Evolutionary conservation across 2,113 vertebrate genomes (phyloP).

Genomic region (Oreochromis spilurus): DNA sequence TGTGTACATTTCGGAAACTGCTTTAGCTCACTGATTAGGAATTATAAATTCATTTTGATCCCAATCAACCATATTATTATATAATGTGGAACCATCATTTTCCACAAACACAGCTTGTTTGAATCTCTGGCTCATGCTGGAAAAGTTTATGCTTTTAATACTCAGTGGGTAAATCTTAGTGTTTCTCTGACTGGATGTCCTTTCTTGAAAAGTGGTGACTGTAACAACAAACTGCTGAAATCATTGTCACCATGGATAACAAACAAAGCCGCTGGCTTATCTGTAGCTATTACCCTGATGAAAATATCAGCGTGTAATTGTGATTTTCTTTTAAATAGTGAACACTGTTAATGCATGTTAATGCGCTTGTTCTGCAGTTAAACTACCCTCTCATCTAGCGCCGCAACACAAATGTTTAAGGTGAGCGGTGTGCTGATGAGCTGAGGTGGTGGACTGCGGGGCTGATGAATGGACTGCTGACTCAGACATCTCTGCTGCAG

Average conservation of each 20-base stretch:
- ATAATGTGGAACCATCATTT: neutral
- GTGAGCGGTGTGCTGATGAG: neutral
- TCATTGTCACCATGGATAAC: rapidly evolving
- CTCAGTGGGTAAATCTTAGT: neutral
- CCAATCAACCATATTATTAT: neutral
- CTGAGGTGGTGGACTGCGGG: conserved; percentile 1
- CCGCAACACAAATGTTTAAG: neutral
- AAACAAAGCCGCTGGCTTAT: neutral
- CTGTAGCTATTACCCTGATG: neutral
- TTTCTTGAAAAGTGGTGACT: neutral
- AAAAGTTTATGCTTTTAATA: neutral
- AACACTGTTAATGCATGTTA: neutral
- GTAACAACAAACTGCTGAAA: neutral
- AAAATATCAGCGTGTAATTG: neutral
- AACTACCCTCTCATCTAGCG: neutral
- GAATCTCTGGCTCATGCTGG: neutral
- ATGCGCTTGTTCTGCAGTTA: neutral
- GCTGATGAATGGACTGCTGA: conserved; percentile 53
- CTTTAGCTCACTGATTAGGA: neutral
- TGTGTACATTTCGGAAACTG: neutral
- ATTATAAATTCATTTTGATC: neutral
- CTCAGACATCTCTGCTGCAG: conserved; percentile 2
- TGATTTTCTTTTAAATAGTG: neutral
- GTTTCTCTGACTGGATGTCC: neutral
- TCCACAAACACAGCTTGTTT: neutral